Evolutionary conservation across 2,113 vertebrate species (phyloP), one percentile per base, ranked within the genome.

Genomic region (Echinops telfairi): DNA sequence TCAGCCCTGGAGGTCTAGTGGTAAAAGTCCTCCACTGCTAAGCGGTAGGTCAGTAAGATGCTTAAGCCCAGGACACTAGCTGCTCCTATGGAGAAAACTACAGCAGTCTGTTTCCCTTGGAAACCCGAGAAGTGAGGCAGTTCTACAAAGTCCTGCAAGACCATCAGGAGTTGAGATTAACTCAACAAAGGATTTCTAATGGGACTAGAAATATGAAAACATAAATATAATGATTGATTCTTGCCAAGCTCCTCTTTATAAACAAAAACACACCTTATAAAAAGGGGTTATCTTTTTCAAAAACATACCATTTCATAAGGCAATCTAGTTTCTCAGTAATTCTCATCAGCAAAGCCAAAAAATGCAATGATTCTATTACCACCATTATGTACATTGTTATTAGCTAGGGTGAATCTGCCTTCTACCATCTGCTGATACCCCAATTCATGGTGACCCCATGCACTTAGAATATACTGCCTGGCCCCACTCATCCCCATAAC

Each of bases 321-420:
- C 80, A 79, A 36, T 66, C 77, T 66, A 31, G 36, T 27, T 29
- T 89, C 75, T 53, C 16, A 17, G n/a, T 47, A 75, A 62, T 40
- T 89, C 92, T 70, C 86, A 25, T 10, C 36, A n/a, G 33, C 66
- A 91, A 93, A 88, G 57, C 86, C 8, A 71, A 2, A 38, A 86
- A 90, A 88, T 38, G 70, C 1, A 47, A 31, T 47, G 27, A 60
- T 91, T 93, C 76, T 93, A 6, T 64, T 93, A 82, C 38, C n/a
- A 88, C 2, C 22, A 89, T 62, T 6, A 62, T 1, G 43, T 19
- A 36, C 11, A 19, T 8, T 70, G 15, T 71, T 33, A 33, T 36
- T 73, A 73, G 33, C n/a, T 73, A 12, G 19, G 36, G 9, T 10
- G 20, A 14, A 73, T 33, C 10, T 10, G 17, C 14, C 19, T 31